Evolutionary conservation across 2,797 vertebrate species (phyloP), one percentile per base, ranked within the genome.

Genomic region (Cyprinella venusta): DNA sequence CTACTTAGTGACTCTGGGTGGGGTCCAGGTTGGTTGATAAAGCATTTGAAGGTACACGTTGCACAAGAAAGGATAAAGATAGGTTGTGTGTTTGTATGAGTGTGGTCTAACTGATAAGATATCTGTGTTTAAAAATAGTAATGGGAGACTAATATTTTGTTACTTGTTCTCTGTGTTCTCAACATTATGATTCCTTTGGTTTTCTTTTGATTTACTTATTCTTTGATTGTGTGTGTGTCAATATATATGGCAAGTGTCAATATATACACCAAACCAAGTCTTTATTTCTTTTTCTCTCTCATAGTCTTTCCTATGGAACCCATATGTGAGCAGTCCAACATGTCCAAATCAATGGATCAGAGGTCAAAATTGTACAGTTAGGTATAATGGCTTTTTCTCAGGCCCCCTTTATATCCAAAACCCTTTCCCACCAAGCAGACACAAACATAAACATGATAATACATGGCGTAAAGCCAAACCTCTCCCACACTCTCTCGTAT

Each of bases 361-460:
- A 86, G 88, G 91, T 90, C 91, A 86, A 92, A 92, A 90, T 92
- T 85, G 80, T 88, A 87, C 67, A 10, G 88, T 92, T 90, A 91
- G 86, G 78, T 84, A 85, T 85, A 82, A 84, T 87, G 72, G 8
- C 63, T 71, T 79, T 81, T 81, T 85, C 68, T 86, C 69, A 64
- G 54, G 18, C 77, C 68, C 78, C 63, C 19, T 56, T 48, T 12
- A 79, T 63, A 54, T 77, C 68, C 52, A 21, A 56, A 70, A 38
- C 56, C 21, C 8, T 3, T 10, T 45, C 33, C 7, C 21, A 42
- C 75, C 26, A 18, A 6, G 3, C 26, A 81, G 59, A 74, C 74
- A 67, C 56, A 42, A 63, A 79, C 45, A 69, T 50, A 69, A 85
- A 81, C 68, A 87, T 88, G 79, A 84, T 86, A 82, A 84, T 83